Evolutionary conservation across 2,113 vertebrate species (phyloP).

Genomic region (Acinonyx jubatus): DNA sequence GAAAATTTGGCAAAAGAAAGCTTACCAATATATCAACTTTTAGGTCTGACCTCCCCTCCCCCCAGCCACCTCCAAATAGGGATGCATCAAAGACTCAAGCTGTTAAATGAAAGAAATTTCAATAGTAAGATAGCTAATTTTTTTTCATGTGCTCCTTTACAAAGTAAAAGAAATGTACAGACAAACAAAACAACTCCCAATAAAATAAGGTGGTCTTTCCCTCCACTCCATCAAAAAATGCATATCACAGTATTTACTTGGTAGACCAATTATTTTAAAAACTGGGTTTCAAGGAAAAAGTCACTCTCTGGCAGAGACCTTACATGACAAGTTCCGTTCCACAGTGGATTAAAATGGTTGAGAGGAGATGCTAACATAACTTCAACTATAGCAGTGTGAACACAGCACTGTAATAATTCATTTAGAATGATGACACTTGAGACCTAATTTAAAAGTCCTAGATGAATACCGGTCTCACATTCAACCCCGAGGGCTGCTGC

Average conservation of each 20-base stretch:
- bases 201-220: conserved; percentile 26
- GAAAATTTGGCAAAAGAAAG: not conserved
- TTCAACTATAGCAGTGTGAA: conserved; percentile 87
- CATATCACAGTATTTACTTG: conserved; percentile 65
- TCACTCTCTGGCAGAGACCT: conserved; percentile 82
- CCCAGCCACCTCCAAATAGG: rapidly evolving
- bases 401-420: conserved; percentile 89
- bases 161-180: conserved; percentile 2
- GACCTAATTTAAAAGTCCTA: conserved; percentile 92
- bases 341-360: conserved; percentile 84
- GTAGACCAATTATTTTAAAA: conserved; percentile 80
- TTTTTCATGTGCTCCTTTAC: conserved; percentile 37
- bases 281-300: conserved; percentile 81
- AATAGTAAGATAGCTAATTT: conserved; percentile 27
- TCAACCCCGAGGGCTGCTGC: conserved; percentile 89
- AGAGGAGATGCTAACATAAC: conserved; percentile 86
- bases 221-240: conserved; percentile 43
- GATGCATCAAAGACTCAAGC: not conserved
- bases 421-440: conserved; percentile 91
- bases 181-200: not conserved
- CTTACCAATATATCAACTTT: not conserved
- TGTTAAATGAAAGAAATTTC: conserved; percentile 55
- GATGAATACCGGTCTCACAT: conserved; percentile 89
- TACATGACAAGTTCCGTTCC: conserved; percentile 81
- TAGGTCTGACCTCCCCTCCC: not conserved